These are phyloP conservation scores for Ostrea edulis DNA, from an alignment of 1,140 invertebrate species.

Conservation along the genomic window DNA sequence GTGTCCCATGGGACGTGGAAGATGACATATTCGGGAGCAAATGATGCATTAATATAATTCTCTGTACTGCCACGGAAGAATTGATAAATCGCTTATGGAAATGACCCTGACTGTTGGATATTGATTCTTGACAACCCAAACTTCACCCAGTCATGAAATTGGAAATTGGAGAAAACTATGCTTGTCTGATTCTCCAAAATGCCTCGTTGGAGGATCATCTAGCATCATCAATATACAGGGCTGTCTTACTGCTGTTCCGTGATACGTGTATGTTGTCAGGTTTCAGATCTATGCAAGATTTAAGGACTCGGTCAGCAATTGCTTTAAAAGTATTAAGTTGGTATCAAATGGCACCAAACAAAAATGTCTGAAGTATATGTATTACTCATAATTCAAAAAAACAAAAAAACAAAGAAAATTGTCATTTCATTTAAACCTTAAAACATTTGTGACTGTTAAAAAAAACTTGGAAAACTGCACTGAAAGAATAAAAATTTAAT, in stretches of 20 bases:
- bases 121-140: conserved; percentile 28
- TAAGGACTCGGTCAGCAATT: neutral
- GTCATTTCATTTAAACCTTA: no score
- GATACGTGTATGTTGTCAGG: neutral
- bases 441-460: no score
- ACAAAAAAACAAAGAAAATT: no score
- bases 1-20: neutral
- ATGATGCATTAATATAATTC: conserved; percentile 39
- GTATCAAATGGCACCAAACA: no score
- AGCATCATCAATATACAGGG: neutral
- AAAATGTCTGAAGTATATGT: no score
- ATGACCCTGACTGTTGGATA: conserved; percentile 24
- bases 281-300: neutral
- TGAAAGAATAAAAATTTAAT: no score
- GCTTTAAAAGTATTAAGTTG: neutral
- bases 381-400: no score
- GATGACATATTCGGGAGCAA: conserved; percentile 32
- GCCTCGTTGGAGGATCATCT: neutral
- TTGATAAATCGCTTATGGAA: conserved; percentile 37
- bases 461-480: no score
- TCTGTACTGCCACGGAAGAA: conserved; percentile 15
- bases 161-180: neutral
- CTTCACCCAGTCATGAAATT: conserved; percentile 29
- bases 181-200: neutral
- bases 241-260: neutral